Evolutionary conservation across 1,140 invertebrate genomes (phyloP).

Genomic region (Sarcophaga bullata): DNA sequence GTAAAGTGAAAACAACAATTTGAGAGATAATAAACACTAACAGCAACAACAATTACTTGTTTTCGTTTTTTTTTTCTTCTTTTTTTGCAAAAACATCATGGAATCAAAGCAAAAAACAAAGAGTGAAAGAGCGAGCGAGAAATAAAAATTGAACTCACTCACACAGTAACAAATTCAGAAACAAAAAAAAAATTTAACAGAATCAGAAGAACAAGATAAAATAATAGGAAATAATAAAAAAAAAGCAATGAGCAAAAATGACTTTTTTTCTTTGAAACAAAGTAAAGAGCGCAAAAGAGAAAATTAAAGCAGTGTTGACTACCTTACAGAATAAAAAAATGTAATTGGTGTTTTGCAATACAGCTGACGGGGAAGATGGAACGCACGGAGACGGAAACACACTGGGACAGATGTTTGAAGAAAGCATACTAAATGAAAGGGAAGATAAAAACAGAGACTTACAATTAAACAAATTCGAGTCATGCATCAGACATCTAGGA

Average conservation of each 20-base stretch:
- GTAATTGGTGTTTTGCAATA: too few species aligned
- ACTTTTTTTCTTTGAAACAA: too few species aligned
- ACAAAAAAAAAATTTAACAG: not conserved
- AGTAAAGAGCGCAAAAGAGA: not conserved
- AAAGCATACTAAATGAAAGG: too few species aligned
- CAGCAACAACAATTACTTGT: not conserved
- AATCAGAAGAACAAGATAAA: not conserved
- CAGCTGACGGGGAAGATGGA: too few species aligned
- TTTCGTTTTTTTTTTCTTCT: not conserved
- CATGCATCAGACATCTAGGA: too few species aligned
- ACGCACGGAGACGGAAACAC: too few species aligned
- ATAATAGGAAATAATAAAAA: not conserved
- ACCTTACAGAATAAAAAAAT: too few species aligned
- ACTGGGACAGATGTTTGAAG: too few species aligned
- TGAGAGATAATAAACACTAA: too few species aligned
- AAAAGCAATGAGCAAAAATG: not conserved
- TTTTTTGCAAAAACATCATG: not conserved
- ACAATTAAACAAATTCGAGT: too few species aligned
- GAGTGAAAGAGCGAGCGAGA: not conserved
- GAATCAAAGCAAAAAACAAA: not conserved
- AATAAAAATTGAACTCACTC: not conserved
- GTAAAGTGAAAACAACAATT: constrained; percentile 2
- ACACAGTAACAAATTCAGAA: not conserved
- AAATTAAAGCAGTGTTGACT: not conserved
- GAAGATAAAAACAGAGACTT: too few species aligned